Evolutionary conservation across 2,797 vertebrate species (phyloP).

Genomic region (Carapus acus): DNA sequence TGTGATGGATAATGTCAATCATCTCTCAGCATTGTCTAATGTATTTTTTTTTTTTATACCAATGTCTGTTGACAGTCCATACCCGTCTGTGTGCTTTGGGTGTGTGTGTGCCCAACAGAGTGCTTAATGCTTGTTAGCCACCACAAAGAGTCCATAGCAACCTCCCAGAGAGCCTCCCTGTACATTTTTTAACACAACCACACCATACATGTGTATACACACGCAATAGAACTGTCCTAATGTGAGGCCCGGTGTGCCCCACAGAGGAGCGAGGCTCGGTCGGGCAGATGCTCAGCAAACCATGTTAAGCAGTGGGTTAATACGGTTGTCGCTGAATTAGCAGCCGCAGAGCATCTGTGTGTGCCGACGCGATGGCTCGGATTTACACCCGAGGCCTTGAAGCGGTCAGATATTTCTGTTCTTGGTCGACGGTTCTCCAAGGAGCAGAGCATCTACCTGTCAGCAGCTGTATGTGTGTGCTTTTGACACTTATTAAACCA

Average conservation of each 20-base stretch:
- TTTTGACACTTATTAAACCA: too few relatives aligned
- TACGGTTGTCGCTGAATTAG: slow-evolving; percentile 61
- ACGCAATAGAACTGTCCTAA: slow-evolving; percentile 8
- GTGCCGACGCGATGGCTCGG: slow-evolving; percentile 33
- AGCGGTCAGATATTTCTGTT: not conserved
- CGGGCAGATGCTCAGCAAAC: slow-evolving; percentile 46
- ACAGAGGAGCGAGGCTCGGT: slow-evolving; percentile 21
- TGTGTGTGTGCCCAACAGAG: too few relatives aligned
- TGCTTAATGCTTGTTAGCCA: too few relatives aligned
- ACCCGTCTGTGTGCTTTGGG: too few relatives aligned
- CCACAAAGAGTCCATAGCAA: too few relatives aligned
- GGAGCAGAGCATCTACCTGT: not conserved
- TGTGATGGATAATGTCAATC: too few relatives aligned
- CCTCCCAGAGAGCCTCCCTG: too few relatives aligned
- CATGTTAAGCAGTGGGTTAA: slow-evolving; percentile 52
- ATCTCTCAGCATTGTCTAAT: too few relatives aligned
- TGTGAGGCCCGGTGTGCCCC: slow-evolving; percentile 10
- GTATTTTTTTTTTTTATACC: too few relatives aligned
- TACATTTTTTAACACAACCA: too few relatives aligned
- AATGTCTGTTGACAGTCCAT: too few relatives aligned
- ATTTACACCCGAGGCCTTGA: slow-evolving; percentile 28
- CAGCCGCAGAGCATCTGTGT: slow-evolving; percentile 40
- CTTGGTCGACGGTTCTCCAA: slow-evolving; percentile 13
- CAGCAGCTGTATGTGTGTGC: not conserved
- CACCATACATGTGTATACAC: not conserved